Evolutionary conservation across 30 jellyfish, hydroid and myxozoan genomes (phyloP), one percentile per base, ranked within the genome.

Genomic region (Pelagia noctiluca): DNA sequence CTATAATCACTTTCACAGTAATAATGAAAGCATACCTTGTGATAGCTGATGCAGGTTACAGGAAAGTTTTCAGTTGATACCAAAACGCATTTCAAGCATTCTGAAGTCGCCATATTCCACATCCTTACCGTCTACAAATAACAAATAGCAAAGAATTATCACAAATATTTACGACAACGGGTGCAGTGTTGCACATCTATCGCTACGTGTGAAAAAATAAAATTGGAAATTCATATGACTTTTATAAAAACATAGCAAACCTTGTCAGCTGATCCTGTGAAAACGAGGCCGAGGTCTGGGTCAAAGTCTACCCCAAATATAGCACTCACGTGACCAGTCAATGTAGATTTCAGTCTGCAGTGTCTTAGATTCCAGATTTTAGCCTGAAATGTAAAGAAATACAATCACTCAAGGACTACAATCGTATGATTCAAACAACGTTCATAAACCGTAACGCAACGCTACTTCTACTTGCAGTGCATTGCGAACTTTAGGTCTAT

Each of bases 251-350:
- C n/a, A n/a, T n/a, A n/a, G 16, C 26, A 33, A 36, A 79, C 89
- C 89, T 67, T 79, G 23, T 79, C 89, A 0, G 82, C 89, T 35
- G 89, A 79, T 36, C 89, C 89, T 0, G 89, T 79, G 62, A 79
- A 79, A 18, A 79, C 89, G 5, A 61, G 5, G 3, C 82, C 89
- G 10, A 67, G 78, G 22, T 37, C 82, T 1, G 63, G 89, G 52
- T 79, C 89, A 63, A 79, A 79, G 64, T 79, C 89, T 21, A 79
- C 69, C 26, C 89, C 82, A 63, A 79, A 79, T 35, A 79, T 79
- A 3, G 89, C 81, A 22, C 81, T 77, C 11, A 65, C 63, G 30
- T 79, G 89, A 25, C 89, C 89, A 7, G 57, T 32, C 12, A 79
- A 46, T 0, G 82, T 63, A 2, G 82, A 63, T 26, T 79, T 79